A percentile compares a stretch with the other conserved stretches of the same genome.
These are phyloP conservation scores for Stomatorhinus walkeri DNA, from an alignment of 2,797 vertebrate species.

Conservation along the genomic window DNA sequence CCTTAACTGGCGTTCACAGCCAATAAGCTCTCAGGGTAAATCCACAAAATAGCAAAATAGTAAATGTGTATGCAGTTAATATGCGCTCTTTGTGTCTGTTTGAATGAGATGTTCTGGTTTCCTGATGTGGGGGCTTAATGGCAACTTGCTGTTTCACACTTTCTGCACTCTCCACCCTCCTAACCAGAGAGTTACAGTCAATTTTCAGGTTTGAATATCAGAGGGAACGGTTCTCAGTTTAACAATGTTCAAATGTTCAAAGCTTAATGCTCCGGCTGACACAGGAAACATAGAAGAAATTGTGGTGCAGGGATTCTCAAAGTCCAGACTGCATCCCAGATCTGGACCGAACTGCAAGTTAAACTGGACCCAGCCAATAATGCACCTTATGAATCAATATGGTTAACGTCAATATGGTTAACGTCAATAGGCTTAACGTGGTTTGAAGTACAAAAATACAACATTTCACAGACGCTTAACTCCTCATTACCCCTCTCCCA, in stretches of 20 bases:
- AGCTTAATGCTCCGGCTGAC: background rate
- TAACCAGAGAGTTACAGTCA: background rate
- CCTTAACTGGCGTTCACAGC: background rate
- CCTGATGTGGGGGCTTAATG: background rate
- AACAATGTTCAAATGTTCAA: background rate
- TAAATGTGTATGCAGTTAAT: background rate
- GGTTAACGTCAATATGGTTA: background rate
- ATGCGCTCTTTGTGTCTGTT: background rate
- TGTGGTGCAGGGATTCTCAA: background rate
- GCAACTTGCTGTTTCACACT: background rate
- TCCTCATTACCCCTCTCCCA: background rate
- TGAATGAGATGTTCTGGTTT: background rate
- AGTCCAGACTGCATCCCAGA: background rate
- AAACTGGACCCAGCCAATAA: background rate
- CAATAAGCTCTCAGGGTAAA: background rate
- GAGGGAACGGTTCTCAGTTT: background rate
- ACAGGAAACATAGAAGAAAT: background rate
- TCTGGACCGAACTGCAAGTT: background rate
- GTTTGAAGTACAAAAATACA: background rate
- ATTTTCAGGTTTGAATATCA: background rate
- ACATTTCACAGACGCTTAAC: background rate
- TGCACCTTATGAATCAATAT: background rate
- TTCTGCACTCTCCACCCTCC: background rate
- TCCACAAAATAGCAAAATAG: background rate
- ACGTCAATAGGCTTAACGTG: background rate